Base-by-base conservation (phyloP, 1,140 invertebrate species). In the Harlomillsia oculata region DNA sequence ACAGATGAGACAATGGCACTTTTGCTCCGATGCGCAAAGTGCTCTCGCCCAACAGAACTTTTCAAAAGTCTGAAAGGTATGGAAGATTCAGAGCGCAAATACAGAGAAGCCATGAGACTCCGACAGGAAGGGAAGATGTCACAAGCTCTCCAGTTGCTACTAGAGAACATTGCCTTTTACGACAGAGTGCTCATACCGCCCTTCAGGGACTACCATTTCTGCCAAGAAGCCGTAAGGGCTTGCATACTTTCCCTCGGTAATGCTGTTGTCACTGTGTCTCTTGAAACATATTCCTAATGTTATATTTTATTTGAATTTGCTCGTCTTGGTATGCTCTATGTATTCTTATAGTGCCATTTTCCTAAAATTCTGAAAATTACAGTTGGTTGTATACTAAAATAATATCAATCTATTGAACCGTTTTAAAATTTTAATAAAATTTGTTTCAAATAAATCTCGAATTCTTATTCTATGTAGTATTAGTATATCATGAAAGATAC, bases 191-290 rank as follows among this genome's bases (percentile, higher is more conserved):
- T 90, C 11, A 78, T 78, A 13, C 78, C 84, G 8, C 88, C 88
- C 0, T 87, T 86, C 62, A 78, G 75, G 66, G 86, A 89, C 64
- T 88, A 85, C 68, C 85, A 87, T 68, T 73, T 87, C 36, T 87
- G 83, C 66, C 85, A 90, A 58, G 84, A 91, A 72, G 80, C 82
- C 18, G 72, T 87, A 13, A 80, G 85, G 66, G 76, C 82, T 34
- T 87, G 84, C 59, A 79, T 80, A 66, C 71, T 88, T 1, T 71
- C 79, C 50, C 70, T 79, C 55, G 85, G 84, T 39, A n/a, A n/a
- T n/a, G n/a, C n/a, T n/a, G n/a, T n/a, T n/a, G n/a, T n/a, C n/a
- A n/a, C n/a, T n/a, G n/a, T n/a, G n/a, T n/a, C n/a, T n/a, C n/a
- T n/a, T n/a, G n/a, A n/a, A n/a, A n/a, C n/a, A n/a, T n/a, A n/a